A percentile compares a stretch with the other conserved stretches of the same genome.
Evolutionary conservation across 2,113 vertebrate genomes (phyloP).

Genomic region (Cyphomyrus plagiostoma): DNA sequence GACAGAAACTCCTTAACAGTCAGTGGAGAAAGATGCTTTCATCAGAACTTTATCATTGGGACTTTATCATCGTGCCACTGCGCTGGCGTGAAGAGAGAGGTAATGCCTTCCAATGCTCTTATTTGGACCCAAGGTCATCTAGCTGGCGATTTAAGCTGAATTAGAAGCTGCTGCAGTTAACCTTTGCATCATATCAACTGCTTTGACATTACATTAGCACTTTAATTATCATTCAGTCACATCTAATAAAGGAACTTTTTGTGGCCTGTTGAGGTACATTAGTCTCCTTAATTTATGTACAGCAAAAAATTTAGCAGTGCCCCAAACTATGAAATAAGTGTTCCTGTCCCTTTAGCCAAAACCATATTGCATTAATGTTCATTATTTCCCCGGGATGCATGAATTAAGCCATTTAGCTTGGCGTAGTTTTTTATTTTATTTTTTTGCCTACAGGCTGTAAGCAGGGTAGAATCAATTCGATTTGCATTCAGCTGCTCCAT

Average conservation of each 20-base stretch:
- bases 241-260: slow-evolving; percentile 54
- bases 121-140: slow-evolving; percentile 51
- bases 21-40: neutral
- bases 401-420: slow-evolving; percentile 5
- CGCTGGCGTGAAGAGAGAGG: slow-evolving; percentile 33
- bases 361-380: slow-evolving; percentile 35
- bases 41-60: slow-evolving; percentile 4
- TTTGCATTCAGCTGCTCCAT: neutral
- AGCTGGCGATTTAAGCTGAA: slow-evolving; percentile 61
- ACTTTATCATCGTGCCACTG: neutral
- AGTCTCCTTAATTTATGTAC: slow-evolving; percentile 44
- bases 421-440: neutral
- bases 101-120: slow-evolving; percentile 38
- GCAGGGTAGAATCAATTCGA: neutral
- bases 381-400: neutral
- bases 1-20: slow-evolving; percentile 11
- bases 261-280: slow-evolving; percentile 37
- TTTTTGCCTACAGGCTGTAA: neutral
- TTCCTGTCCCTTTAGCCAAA: slow-evolving; percentile 27
- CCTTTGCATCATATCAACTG: slow-evolving; percentile 50
- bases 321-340: slow-evolving; percentile 28
- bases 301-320: slow-evolving; percentile 39
- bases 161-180: slow-evolving; percentile 54
- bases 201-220: slow-evolving; percentile 54
- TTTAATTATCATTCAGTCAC: slow-evolving; percentile 60